Conservation (phyloP, 1,140 invertebrate species). For the Scaptomyza hsui region DNA sequence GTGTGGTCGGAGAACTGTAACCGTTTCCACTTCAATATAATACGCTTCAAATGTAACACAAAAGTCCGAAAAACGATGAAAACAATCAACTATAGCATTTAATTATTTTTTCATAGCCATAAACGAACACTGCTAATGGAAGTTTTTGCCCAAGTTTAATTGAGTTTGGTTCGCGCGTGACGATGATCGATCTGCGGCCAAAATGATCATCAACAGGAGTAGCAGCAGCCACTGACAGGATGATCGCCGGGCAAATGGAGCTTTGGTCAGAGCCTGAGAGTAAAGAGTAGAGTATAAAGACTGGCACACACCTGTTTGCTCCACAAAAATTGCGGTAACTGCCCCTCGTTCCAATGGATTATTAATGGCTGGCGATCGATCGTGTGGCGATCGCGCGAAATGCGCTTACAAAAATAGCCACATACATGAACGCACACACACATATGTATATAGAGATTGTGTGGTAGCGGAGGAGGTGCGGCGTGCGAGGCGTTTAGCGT, state of each 20-base stretch:
- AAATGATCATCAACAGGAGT: slow-evolving; percentile 37
- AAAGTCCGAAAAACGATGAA: slow-evolving; percentile 44
- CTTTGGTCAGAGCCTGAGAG: not conserved
- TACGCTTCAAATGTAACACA: slow-evolving; percentile 1
- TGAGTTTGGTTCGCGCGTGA: slow-evolving; percentile 64
- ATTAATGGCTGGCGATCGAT: slow-evolving; percentile 83
- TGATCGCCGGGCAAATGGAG: slow-evolving; percentile 29
- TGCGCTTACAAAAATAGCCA: slow-evolving; percentile 68
- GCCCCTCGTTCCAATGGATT: slow-evolving; percentile 70
- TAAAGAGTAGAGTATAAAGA: not conserved
- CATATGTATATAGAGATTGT: slow-evolving; percentile 18
- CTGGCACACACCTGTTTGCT: slow-evolving; percentile 68
- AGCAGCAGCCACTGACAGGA: slow-evolving; percentile 40
- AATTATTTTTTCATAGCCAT: slow-evolving; percentile 66
- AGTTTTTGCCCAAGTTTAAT: slow-evolving; percentile 70
- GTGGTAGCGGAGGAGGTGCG: slow-evolving; percentile 55
- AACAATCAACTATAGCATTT: slow-evolving; percentile 58
- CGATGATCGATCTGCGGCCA: slow-evolving; percentile 67
- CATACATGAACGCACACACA: slow-evolving; percentile 30
- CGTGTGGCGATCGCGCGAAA: slow-evolving; percentile 61
- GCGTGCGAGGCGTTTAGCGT: slow-evolving; percentile 76
- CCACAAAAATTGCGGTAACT: slow-evolving; percentile 28
- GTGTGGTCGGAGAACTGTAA: slow-evolving; percentile 37
- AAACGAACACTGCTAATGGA: slow-evolving; percentile 76
- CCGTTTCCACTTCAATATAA: slow-evolving; percentile 43